Evolutionary conservation across 2,113 vertebrate species (phyloP), one percentile per base, ranked within the genome.

Genomic region (Neofelis nebulosa): DNA sequence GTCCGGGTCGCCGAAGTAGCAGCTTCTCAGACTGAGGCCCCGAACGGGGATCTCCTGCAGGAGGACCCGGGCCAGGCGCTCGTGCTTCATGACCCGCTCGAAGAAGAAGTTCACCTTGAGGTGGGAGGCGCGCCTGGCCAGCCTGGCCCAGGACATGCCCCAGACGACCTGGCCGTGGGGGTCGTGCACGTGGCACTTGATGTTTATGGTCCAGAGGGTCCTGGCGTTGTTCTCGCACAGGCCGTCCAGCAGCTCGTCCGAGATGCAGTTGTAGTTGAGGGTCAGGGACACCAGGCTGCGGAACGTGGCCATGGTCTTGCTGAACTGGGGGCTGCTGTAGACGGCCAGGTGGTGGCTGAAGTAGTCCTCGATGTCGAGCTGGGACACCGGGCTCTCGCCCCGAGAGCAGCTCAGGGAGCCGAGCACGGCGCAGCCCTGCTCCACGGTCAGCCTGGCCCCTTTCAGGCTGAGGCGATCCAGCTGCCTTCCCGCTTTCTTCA

Each of bases 261-360:
- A 99, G 91, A 99, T 48, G 48, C 99, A 99, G 82, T 98, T 99
- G 91, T 99, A 99, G 98, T 98, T 99, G 68, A 99, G 97, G 3
- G 98, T 98, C 82, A 99, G 96, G 91, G 50, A 96, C 4, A 27
- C 90, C 57, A 99, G 98, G 85, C 36, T 95, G 57, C 7, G 95
- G 98, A 99, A 99, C 0, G 95, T 97, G 76, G 98, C 95, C 97
- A 99, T 98, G 82, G 97, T 89, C 79, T 96, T 97, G n/a, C 87
- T 84, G 94, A 99, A 99, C 93, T 95, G 97, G 7, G 97, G 71
- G 94, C 97, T 98, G 96, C 96, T 98, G 94, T 99, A 98, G 90
- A 99, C 95, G 0, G 98, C 97, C 7, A 99, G 97, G 50, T 98
- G 97, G 11, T 98, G 94, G 78, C 98, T 88, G 96, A 99, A 99